A percentile compares a stretch with the other conserved stretches of the same genome.
These are phyloP conservation scores for Cassiopea andromeda DNA, from an alignment of 30 jellyfish, hydroid and myxozoan genomes.

Conservation along the genomic window DNA sequence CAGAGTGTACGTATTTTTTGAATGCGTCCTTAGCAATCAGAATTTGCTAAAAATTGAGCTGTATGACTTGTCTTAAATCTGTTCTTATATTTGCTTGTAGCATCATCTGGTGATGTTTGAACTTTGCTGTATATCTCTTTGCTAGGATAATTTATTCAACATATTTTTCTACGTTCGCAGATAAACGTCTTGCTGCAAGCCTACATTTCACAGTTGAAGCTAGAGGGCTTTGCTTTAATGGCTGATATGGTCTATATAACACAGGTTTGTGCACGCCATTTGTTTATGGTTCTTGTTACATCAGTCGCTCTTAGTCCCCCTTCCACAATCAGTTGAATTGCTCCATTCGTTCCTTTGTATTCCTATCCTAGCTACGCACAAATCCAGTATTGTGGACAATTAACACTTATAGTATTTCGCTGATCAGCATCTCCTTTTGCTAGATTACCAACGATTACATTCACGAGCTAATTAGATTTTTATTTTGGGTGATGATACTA, in stretches of 20 bases:
- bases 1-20: too few species aligned
- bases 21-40: too few species aligned
- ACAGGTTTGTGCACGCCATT: slow-evolving; percentile 51
- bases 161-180: slow-evolving; percentile 3
- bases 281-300: neutral
- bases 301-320: neutral
- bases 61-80: too few species aligned
- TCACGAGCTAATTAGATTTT: too few species aligned
- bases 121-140: neutral
- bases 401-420: too few species aligned
- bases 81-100: neutral
- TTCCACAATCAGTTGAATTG: neutral
- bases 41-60: too few species aligned
- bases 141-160: neutral
- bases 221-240: slow-evolving; percentile 98
- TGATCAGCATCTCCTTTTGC: too few species aligned
- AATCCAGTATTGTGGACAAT: too few species aligned
- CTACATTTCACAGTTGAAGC: slow-evolving; percentile 95
- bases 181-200: slow-evolving; percentile 98
- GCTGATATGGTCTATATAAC: slow-evolving; percentile 99
- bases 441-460: too few species aligned
- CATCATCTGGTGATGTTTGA: neutral
- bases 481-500: too few species aligned
- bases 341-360: neutral
- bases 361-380: too few species aligned